Percentiles rank a stretch among this genome's conserved stretches.
Conservation (phyloP, 2,797 vertebrate genomes). For the Enteromius paludinosus region DNA sequence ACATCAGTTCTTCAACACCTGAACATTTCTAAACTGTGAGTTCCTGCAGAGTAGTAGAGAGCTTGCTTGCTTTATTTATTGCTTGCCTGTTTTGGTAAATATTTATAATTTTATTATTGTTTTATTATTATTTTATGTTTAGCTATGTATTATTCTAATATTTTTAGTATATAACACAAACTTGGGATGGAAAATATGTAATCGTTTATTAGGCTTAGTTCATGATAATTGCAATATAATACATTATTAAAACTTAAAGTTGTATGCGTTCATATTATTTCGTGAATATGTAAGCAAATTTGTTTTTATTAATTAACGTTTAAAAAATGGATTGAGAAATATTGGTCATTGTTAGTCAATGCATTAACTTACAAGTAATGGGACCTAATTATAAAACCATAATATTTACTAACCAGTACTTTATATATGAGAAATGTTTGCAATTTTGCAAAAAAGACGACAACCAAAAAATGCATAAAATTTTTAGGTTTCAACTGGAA, state of each 20-base stretch:
- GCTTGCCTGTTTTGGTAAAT: constrained; percentile 60
- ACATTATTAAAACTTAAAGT: neutral
- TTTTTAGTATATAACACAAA: neutral
- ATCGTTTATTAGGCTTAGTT: neutral
- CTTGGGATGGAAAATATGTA: neutral
- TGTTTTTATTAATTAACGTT: neutral
- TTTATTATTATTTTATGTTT: neutral
- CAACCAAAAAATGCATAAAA: neutral
- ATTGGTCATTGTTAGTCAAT: neutral
- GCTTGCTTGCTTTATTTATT: constrained; percentile 1
- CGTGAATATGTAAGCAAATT: neutral
- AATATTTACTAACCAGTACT: neutral
- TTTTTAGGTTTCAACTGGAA: constrained; percentile 10
- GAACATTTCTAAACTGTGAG: constrained; percentile 4
- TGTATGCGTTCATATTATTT: neutral
- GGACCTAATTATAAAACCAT: neutral
- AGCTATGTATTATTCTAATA: neutral
- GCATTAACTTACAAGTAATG: neutral
- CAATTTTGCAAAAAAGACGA: neutral
- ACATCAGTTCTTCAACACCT: constrained; percentile 10
- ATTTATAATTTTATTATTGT: too few relatives aligned
- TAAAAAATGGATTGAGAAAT: neutral
- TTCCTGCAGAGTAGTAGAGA: neutral
- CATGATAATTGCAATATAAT: neutral
- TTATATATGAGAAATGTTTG: neutral